Evolutionary conservation across 2,113 vertebrate genomes (phyloP).

Genomic region (Xenotilapia longispinis): DNA sequence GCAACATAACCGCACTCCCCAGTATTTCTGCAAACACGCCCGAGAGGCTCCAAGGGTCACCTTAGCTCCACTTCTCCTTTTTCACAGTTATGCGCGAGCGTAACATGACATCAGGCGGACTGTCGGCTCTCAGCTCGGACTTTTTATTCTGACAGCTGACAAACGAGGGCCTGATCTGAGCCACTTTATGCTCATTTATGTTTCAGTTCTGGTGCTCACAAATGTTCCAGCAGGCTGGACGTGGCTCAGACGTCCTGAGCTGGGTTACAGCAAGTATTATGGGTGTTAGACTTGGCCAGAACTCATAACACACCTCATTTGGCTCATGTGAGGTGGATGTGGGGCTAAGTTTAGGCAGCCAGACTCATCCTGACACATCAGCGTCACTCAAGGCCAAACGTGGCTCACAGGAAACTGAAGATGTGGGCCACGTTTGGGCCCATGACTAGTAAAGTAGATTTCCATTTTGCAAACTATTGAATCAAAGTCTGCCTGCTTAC

Average conservation of each 20-base stretch:
- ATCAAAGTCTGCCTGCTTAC: not conserved
- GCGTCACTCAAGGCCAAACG: not conserved
- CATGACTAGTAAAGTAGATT: not conserved
- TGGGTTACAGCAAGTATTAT: not conserved
- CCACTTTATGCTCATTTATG: not conserved
- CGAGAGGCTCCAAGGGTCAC: not conserved
- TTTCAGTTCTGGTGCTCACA: not conserved
- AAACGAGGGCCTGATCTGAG: not conserved
- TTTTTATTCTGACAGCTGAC: not conserved
- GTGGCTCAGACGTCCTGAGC: not conserved
- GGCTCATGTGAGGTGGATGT: not conserved
- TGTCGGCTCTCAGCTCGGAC: not conserved
- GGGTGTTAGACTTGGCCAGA: not conserved
- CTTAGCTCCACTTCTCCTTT: not conserved
- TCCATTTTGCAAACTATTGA: fast-evolving
- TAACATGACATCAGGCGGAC: not conserved
- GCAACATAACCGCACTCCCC: not conserved
- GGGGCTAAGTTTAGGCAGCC: not conserved
- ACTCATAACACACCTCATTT: not conserved
- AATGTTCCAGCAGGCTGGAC: not conserved
- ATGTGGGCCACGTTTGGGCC: not conserved
- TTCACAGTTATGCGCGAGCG: not conserved
- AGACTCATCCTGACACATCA: not conserved
- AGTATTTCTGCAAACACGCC: not conserved
- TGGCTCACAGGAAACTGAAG: not conserved